Base-by-base conservation (phyloP, 2,113 vertebrate genomes). In the Ibidorhyncha struthersii region DNA sequence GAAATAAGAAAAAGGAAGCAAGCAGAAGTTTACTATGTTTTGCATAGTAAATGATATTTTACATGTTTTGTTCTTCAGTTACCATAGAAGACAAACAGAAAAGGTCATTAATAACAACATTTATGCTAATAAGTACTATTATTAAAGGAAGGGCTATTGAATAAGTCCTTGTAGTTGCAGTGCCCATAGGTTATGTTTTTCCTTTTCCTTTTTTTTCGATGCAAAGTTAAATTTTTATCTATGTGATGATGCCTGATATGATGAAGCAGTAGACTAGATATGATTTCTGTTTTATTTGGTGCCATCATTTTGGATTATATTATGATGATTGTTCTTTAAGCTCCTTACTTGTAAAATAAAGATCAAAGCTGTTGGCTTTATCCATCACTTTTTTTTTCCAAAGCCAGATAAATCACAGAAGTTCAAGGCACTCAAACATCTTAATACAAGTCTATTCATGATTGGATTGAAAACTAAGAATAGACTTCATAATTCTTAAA, bases 261-360 rank as follows among this genome's bases (percentile, higher is more conserved):
- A 71, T 82, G 58, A 83, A 92, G 38, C 36, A 23, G 27, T 36
- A 83, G 59, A 50, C 45, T 43, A 55, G 72, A 82, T 80, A 67
- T 21, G 50, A 81, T 67, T 92, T 95, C 73, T 66, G 5, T 21
- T 90, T 93, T 82, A 90, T 92, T 89, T 93, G 74, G 32, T 92
- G 76, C 86, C 95, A 93, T 96, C 85, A 83, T 78, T 96, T 94
- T 94, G 90, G 90, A 94, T 96, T 96, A 93, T 92, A 83, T 94
- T 96, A 58, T 93, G 50, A 78, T 40, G 27, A 34, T 16, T 90
- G 86, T 89, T 85, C 95, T 96, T 94, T 83, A 97, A 97, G 88
- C 96, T 95, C 29, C 94, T 97, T 96, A 96, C 66, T 96, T 86
- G n/a, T 92, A 95, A 90, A 96, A 92, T 93, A 93, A 97, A 88